A percentile compares a stretch with the other conserved stretches of the same genome.
phyloP scores from a whole-genome alignment of 1,140 invertebrate genomes.

The Archegozetes longisetosus region DNA sequence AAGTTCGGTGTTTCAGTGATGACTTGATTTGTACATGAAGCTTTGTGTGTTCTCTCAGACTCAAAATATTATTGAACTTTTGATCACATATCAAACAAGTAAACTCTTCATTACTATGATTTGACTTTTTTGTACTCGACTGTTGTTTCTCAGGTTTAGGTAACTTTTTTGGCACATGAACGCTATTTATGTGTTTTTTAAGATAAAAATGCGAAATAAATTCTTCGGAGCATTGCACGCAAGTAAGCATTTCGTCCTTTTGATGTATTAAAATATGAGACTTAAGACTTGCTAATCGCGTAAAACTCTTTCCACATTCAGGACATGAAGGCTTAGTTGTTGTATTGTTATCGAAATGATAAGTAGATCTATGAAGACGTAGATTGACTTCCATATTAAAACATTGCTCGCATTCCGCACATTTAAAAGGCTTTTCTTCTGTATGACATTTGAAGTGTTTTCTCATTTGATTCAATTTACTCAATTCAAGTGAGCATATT shows the following conservation, averaged over 20 bases:
- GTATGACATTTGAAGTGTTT: conserved; percentile 1
- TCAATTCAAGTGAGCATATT: neutral
- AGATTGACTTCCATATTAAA: conserved; percentile 6
- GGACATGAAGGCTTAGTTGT: neutral
- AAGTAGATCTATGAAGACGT: neutral
- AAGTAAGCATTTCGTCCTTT: conserved; percentile 47
- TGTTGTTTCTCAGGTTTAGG: neutral
- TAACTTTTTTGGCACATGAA: neutral
- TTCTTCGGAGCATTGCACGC: conserved; percentile 48
- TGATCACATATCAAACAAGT: neutral
- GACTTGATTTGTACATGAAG: conserved; percentile 4
- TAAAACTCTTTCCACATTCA: neutral
- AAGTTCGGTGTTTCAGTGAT: conserved; percentile 23
- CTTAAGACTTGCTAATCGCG: conserved; percentile 41
- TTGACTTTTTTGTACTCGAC: neutral
- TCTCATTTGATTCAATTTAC: neutral
- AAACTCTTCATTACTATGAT: neutral
- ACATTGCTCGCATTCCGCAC: conserved; percentile 30
- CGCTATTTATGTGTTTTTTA: neutral
- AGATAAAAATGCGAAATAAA: conserved; percentile 42
- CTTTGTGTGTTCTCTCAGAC: neutral
- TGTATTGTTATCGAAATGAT: neutral
- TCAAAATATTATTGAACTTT: neutral
- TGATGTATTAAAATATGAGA: conserved; percentile 50
- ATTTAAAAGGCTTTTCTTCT: conserved; percentile 31